These are phyloP conservation scores for Lepidurus couesii DNA, from an alignment of 1,140 invertebrate genomes.

Conservation along the genomic window DNA sequence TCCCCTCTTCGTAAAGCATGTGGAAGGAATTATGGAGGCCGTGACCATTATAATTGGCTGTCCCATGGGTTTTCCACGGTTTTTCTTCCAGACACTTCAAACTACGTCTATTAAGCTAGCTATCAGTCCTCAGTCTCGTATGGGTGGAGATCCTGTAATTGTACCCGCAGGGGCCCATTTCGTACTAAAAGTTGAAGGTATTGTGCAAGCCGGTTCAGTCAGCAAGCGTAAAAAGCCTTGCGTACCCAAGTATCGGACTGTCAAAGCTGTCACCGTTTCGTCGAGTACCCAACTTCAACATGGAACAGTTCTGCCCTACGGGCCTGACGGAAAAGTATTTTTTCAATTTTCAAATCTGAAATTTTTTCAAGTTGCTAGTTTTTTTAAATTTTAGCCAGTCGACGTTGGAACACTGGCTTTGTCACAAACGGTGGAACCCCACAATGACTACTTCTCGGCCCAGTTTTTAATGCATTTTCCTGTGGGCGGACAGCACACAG, in stretches of 20 bases:
- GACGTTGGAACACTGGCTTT: slow-evolving; percentile 49
- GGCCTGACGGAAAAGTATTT: slow-evolving; percentile 48
- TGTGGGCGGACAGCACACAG: slow-evolving; percentile 53
- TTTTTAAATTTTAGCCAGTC: slow-evolving; percentile 40
- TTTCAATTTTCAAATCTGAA: slow-evolving; percentile 26
- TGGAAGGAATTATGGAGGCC: slow-evolving; percentile 60
- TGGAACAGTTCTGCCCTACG: slow-evolving; percentile 41
- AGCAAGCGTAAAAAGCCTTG: not conserved
- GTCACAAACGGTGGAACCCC: slow-evolving; percentile 62
- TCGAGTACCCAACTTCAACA: slow-evolving; percentile 59
- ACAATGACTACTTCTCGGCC: slow-evolving; percentile 72
- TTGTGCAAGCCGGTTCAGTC: slow-evolving; percentile 59
- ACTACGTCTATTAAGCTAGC: slow-evolving; percentile 70
- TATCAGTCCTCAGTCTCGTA: slow-evolving; percentile 73
- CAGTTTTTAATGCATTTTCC: slow-evolving; percentile 63
- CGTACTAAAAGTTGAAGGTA: slow-evolving; percentile 79
- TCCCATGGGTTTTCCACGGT: slow-evolving; percentile 68
- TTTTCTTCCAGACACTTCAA: slow-evolving; percentile 82
- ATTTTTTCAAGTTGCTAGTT: slow-evolving; percentile 26
- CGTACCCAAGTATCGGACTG: slow-evolving; percentile 40
- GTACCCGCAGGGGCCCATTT: slow-evolving; percentile 69
- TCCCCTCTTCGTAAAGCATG: slow-evolving; percentile 52
- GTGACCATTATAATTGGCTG: slow-evolving; percentile 59
- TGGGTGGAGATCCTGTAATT: slow-evolving; percentile 64
- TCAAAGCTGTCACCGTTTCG: slow-evolving; percentile 63